Conservation (phyloP, 1,140 invertebrate species). For the Temnothorax nylanderi region DNA sequence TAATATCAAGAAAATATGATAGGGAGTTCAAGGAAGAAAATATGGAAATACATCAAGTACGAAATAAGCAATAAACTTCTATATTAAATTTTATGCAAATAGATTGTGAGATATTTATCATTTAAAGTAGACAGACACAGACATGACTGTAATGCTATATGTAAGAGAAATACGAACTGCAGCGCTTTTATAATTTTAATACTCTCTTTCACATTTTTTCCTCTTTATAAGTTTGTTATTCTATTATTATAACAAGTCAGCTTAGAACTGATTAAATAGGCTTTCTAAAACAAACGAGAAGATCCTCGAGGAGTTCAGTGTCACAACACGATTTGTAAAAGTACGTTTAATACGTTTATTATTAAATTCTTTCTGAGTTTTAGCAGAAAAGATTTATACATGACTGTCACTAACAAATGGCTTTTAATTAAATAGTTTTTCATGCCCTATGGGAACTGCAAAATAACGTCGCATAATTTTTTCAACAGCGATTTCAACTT, state of each 20-base stretch:
- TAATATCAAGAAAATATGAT: background rate
- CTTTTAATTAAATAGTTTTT: constrained; percentile 17
- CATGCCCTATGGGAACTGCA: background rate
- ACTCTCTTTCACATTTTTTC: background rate
- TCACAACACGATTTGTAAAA: constrained; percentile 12
- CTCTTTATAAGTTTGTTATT: background rate
- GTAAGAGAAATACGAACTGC: background rate
- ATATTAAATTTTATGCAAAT: background rate
- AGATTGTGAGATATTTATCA: background rate
- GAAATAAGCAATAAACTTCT: background rate
- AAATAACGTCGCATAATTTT: constrained; percentile 8
- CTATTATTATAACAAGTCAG: background rate
- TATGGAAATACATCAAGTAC: constrained; percentile 4
- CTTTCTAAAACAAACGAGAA: background rate
- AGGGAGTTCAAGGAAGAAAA: background rate
- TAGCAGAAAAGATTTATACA: background rate
- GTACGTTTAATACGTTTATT: background rate
- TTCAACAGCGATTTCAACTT: background rate
- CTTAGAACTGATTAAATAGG: background rate
- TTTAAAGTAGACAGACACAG: background rate
- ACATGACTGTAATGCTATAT: background rate
- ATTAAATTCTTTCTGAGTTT: background rate
- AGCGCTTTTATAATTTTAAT: background rate
- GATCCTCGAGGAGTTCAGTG: background rate
- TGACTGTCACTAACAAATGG: background rate